phyloP scores from a whole-genome alignment of 2,113 vertebrate species.

The Mustela nigripes region DNA sequence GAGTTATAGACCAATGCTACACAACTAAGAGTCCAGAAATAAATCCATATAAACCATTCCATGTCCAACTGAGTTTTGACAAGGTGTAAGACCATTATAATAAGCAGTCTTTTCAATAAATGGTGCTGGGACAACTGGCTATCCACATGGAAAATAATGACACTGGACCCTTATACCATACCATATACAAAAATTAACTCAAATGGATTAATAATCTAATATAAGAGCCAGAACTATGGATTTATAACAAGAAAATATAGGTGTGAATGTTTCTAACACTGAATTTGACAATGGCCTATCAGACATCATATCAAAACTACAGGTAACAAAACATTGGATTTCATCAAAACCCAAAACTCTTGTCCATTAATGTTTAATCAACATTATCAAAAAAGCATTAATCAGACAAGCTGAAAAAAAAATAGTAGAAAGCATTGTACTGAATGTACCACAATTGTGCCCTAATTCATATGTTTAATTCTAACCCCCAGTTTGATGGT shows the following conservation, averaged over 20 bases:
- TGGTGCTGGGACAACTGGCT: background rate
- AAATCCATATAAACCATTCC: background rate
- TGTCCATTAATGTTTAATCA: background rate
- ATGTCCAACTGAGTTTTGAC: background rate
- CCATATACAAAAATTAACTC: background rate
- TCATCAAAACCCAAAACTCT: background rate
- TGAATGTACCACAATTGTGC: background rate
- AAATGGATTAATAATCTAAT: background rate
- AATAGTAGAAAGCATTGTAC: background rate
- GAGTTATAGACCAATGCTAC: background rate
- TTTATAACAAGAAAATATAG: background rate
- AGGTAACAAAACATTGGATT: background rate
- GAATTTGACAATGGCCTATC: background rate
- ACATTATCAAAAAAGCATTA: background rate
- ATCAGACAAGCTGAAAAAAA: background rate
- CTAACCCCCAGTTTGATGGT: background rate
- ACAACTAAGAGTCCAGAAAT: background rate
- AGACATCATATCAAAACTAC: background rate
- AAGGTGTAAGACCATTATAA: background rate
- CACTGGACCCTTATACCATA: background rate
- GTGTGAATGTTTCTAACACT: background rate
- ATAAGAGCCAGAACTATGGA: background rate
- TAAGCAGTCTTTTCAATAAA: background rate
- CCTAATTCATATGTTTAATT: background rate
- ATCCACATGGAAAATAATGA: background rate